phyloP scores from a whole-genome alignment of 1,140 invertebrate species.

The Zaprionus taronus region DNA sequence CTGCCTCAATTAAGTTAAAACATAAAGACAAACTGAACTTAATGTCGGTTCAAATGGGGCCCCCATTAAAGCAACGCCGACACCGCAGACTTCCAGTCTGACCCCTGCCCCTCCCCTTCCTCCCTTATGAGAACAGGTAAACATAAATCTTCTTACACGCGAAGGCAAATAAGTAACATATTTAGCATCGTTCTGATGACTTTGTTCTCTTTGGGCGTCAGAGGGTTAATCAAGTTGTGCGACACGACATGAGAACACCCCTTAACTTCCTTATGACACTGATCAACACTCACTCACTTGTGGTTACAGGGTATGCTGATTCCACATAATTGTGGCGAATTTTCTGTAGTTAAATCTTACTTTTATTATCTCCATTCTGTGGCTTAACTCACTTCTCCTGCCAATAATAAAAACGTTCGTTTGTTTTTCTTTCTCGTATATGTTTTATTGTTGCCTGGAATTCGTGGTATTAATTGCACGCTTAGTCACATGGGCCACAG shows the following conservation, averaged over 20 bases:
- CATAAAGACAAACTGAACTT: conserved; percentile 51
- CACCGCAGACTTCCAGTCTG: not conserved
- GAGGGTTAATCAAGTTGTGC: conserved; percentile 21
- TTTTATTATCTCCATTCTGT: conserved; percentile 32
- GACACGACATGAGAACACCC: conserved; percentile 2
- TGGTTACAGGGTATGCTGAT: conserved; percentile 15
- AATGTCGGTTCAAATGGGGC: conserved; percentile 34
- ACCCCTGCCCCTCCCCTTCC: not conserved
- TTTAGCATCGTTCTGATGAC: conserved; percentile 22
- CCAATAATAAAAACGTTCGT: conserved; percentile 40
- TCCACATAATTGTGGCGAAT: conserved; percentile 42
- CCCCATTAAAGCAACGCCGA: conserved; percentile 45
- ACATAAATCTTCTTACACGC: conserved; percentile 48
- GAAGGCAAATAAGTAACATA: conserved; percentile 18
- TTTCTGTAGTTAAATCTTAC: conserved; percentile 36
- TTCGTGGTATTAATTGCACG: conserved; percentile 40
- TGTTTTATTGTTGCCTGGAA: conserved; percentile 42
- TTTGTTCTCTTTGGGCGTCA: conserved; percentile 27
- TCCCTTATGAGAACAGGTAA: not conserved
- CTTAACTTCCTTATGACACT: not conserved
- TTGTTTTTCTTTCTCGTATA: conserved; percentile 20
- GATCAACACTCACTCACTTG: not conserved
- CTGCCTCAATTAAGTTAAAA: conserved; percentile 50
- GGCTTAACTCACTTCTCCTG: conserved; percentile 29
- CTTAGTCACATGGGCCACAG: conserved; percentile 38